Base-by-base conservation (phyloP, 2,113 vertebrate genomes). In the Panthera leo region DNA sequence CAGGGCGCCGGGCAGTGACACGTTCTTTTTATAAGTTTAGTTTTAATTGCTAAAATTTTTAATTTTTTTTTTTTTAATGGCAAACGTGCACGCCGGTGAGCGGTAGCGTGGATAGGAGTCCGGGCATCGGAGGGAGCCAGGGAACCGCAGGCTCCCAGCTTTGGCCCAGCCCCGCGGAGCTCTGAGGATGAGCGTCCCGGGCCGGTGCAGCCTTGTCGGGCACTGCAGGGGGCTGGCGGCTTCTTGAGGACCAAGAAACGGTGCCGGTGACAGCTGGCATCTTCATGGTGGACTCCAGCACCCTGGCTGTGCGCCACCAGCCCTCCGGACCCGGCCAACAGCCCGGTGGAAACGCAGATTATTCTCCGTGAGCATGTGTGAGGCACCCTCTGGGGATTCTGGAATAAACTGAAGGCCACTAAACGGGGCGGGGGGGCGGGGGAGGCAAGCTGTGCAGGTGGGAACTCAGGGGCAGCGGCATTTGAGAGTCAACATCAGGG, bases 191-290 rank as follows among this genome's bases (percentile, higher is more conserved):
- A 21, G 16, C 14, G 9, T 45, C 12, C 6, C 9, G 12, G 11
- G 34, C 36, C 1, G 3, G 29, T 0, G 8, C 9, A 51, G 73
- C 34, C 36, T 31, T 3, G 4, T 11, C 21, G 5, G 51, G 48
- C 39, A 9, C 63, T 7, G 34, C 10, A 11, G 8, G 34, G 39
- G 16, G 34, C 36, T 31, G 42, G 36, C 13, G 19, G 36, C 61
- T 76, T 82, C 8, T 39, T 16, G 39, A 53, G 27, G n/a, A 84
- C 5, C 16, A 7, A 45, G 61, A 70, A 48, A 19, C 12, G 31
- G 48, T 0, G 9, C 5, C 1, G 9, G 7, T 19, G 1, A 39
- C 45, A 48, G 7, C 0, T 18, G 27, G 13, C 23, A 1, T 48
- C 36, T 51, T 31, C 19, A 55, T 9, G 4, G 34, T 53, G 9